Evolutionary conservation across 2,888 invertebrate species (phyloP), one percentile per base, ranked within the genome.

Genomic region (Belgica antarctica): DNA sequence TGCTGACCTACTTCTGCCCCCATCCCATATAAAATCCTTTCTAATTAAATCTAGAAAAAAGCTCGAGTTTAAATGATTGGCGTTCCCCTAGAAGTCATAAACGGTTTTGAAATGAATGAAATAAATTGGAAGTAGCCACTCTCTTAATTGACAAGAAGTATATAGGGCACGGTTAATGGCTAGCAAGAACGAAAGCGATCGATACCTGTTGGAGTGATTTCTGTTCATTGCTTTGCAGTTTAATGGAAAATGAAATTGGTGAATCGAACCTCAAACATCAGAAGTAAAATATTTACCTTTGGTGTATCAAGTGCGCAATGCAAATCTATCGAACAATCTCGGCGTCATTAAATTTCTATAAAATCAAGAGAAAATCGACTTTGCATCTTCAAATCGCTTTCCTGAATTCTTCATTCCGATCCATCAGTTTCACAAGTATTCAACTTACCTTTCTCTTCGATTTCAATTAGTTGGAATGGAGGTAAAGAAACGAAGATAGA

Each of bases 391-490:
- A 52, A 52, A 22, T 52, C 17, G 5, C 52, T 52, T 22, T 7
- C 41, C n/a, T 12, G 7, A 7, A 12, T 34, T 34, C 34, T 41
- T 41, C 41, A 41, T 52, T 52, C 52, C 52, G 22, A 17, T 52
- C 52, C 2, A 17, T 52, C 52, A 22, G 22, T 22, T 52, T 22
- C 22, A 2, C 46, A n/a, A 46, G 46, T n/a, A 15, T 15, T 15
- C 8, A 52, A 52, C 22, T 52, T 52, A 22, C 52, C n/a, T 52
- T 52, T 22, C 52, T 52, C 52, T 52, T 59, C 59, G 59, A 59
- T 59, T 59, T 59, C 59, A 59, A 59, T 59, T 59, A 59, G 27
- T 59, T 15, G 59, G 15, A 59, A 59, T 59, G 22, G n/a, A 59
- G 59, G 25, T 12, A 46, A 46, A 46, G 8, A 59, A 27, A 59